Evolutionary conservation across 2,888 invertebrate species (phyloP), one percentile per base, ranked within the genome.

Genomic region (Prostheceraeus crozeri): DNA sequence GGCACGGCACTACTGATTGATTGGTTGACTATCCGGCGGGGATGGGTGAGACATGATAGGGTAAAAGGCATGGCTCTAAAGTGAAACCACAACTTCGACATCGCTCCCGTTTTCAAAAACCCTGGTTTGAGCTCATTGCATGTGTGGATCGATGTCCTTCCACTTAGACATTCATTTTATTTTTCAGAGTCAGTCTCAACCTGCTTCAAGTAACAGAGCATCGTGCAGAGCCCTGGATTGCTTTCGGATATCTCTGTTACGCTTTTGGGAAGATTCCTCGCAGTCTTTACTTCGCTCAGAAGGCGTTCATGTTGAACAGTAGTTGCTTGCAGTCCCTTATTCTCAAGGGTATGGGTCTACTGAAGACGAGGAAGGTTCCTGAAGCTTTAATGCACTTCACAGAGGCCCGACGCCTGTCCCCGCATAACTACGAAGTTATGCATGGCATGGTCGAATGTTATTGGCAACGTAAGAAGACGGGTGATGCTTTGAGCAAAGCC

Each of bases 221-320:
- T 33, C 33, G 33, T 11, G 10, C 33, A 33, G 33, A 33, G n/a
- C 33, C 33, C n/a, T 33, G 33, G 33, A 33, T 33, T 33, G 33
- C 33, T 11, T 33, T 33, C n/a, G 33, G 33, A 10, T 33, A 33
- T 33, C 33, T 33, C 33, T 33, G 33, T n/a, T 33, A 33, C 33
- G 33, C 33, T 33, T 10, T 10, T 11, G n/a, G n/a, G 10, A 10
- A n/a, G n/a, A 33, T 33, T 11, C 33, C 33, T 11, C 33, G 33
- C 10, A 33, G 33, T 33, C 33, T 33, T 33, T 33, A 33, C 33
- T 33, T 33, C n/a, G 33, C 33, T 10, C 33, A 33, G 33, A 33
- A 33, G 33, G 33, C 33, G 8, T 33, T 33, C 33, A 33, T 33
- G 33, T n/a, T 33, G 8, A 33, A 33, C 33, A n/a, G 33, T 10